Base-by-base conservation (phyloP, 2,113 vertebrate genomes). In the Seriola rivoliana region DNA sequence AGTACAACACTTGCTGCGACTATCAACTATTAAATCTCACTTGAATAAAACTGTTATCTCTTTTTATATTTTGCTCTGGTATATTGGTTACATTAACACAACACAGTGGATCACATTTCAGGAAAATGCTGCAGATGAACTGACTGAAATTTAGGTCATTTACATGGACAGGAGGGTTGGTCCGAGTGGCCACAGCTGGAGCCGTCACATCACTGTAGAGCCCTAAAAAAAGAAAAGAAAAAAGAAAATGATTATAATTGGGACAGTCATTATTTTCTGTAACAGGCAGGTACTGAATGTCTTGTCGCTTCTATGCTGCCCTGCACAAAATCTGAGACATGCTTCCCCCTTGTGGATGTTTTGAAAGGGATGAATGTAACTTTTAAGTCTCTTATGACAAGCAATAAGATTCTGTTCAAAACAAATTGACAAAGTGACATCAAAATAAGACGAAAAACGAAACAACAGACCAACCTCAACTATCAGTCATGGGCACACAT, bases 101-200 rank as follows among this genome's bases (percentile, higher is more conserved):
- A 70, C 50, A 86, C 48, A 79, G 21, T 65, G 74, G 67, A 84
- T 71, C 44, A 81, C 40, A 74, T 68, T 32, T 74, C 40, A 67
- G 38, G 59, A 78, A 32, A 79, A 55, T 52, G 36, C 21, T 3
- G 32, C 69, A 60, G 57, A 32, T 77, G 57, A 64, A 71, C 4
- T 7, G 38, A 58, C 62, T 69, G 46, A 63, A 78, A 71, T 66
- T 17, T 17, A 48, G 81, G 75, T 87, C 8, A 81, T 87, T 77
- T 81, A 93, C 89, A 83, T 88, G 73, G 75, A 92, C 93, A 95
- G 87, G 91, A 92, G 90, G 91, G 84, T 96, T 94, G 95, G 94
- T 96, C 95, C 96, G 84, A 93, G 81, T 87, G 89, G 89, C 86
- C 90, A 80, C 94, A 89, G 87, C 93, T 93, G 88, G 88, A 82